Percentiles rank a stretch among this genome's conserved stretches.
Evolutionary conservation across 2,888 invertebrate species (phyloP).

Genomic region (Drosophila anceps): DNA sequence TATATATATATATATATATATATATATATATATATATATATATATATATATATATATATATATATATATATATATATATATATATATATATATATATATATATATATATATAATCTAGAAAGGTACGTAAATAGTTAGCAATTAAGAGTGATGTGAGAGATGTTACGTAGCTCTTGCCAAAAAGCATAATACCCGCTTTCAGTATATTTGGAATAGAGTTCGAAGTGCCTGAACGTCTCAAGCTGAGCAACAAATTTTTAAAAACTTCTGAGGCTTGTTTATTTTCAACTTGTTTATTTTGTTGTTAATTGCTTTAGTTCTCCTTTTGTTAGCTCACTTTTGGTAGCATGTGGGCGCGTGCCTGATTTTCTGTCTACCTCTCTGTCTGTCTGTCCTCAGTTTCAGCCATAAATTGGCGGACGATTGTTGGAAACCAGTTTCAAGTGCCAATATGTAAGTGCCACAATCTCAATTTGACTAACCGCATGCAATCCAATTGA

Average conservation of each 20-base stretch:
- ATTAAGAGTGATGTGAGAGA: neutral
- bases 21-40: too few species aligned
- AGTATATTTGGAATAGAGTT: neutral
- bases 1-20: too few species aligned
- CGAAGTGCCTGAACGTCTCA: neutral
- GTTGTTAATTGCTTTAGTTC: conserved; percentile 13
- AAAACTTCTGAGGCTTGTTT: neutral
- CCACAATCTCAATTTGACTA: conserved; percentile 59
- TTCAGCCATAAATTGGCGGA: conserved; percentile 18
- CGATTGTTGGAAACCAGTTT: conserved; percentile 61
- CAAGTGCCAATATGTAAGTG: conserved; percentile 59
- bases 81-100: too few species aligned
- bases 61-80: too few species aligned
- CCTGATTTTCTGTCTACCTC: conserved; percentile 29
- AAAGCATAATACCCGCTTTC: neutral
- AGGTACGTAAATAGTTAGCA: neutral
- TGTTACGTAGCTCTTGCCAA: neutral
- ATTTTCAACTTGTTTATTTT: conserved; percentile 2
- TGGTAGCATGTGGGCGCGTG: conserved; percentile 56
- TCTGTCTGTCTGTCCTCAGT: conserved; percentile 21
- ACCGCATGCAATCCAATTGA: conserved; percentile 57
- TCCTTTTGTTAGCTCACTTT: conserved; percentile 14
- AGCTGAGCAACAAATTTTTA: conserved; percentile 1
- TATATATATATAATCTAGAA: too few species aligned
- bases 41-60: too few species aligned